Percentiles rank a stretch among this genome's conserved stretches.
phyloP scores from a whole-genome alignment of 2,888 invertebrate species.

The Scaeva pyrastri region DNA sequence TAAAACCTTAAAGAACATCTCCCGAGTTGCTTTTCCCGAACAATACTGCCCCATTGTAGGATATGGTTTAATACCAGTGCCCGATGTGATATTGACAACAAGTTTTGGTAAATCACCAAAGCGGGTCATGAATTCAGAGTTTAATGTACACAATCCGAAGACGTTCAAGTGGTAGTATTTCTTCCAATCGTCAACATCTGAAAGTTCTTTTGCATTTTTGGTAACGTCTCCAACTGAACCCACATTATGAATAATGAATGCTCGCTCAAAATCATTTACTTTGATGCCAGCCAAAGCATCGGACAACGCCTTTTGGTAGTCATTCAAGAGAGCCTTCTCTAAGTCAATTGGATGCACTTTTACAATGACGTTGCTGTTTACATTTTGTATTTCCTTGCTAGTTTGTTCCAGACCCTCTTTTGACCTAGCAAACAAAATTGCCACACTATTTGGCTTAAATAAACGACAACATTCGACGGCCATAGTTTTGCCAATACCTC shows the following conservation, averaged over 20 bases:
- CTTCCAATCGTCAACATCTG: slow-evolving; percentile 87
- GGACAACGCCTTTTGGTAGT: slow-evolving; percentile 84
- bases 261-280: slow-evolving; percentile 86
- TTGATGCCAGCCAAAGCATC: slow-evolving; percentile 78
- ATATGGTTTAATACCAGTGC: slow-evolving; percentile 91
- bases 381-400: slow-evolving; percentile 85
- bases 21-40: slow-evolving; percentile 93
- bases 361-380: slow-evolving; percentile 85
- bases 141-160: slow-evolving; percentile 89
- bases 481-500: slow-evolving; percentile 93
- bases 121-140: slow-evolving; percentile 88
- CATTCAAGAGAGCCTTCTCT: slow-evolving; percentile 83
- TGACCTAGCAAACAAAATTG: slow-evolving; percentile 91
- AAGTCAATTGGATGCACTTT: slow-evolving; percentile 86
- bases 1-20: slow-evolving; percentile 94
- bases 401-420: slow-evolving; percentile 87
- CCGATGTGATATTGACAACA: slow-evolving; percentile 93
- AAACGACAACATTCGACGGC: slow-evolving; percentile 88
- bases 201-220: slow-evolving; percentile 87
- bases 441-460: slow-evolving; percentile 88
- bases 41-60: slow-evolving; percentile 93
- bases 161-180: slow-evolving; percentile 91
- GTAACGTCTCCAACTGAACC: slow-evolving; percentile 91
- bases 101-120: slow-evolving; percentile 84
- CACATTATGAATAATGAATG: slow-evolving; percentile 94